These are phyloP conservation scores for Hycleus cichorii DNA, from an alignment of 1,140 invertebrate genomes.

Conservation along the genomic window DNA sequence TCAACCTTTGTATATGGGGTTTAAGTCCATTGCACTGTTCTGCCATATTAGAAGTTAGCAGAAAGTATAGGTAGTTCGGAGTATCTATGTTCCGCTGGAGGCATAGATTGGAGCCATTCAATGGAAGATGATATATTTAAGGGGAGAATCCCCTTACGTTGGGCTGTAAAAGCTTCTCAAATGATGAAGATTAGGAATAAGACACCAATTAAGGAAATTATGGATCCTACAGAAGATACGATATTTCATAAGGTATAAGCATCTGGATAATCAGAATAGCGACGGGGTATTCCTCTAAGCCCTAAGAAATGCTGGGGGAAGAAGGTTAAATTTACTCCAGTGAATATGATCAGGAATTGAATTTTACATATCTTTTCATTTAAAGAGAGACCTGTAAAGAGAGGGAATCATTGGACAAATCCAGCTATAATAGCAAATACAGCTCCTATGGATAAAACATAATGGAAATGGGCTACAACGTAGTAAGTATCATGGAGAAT, in stretches of 20 bases:
- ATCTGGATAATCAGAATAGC: conserved; percentile 66
- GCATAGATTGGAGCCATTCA: conserved; percentile 51
- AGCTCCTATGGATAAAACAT: conserved; percentile 57
- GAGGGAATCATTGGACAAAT: conserved; percentile 57
- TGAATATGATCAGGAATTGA: conserved; percentile 55
- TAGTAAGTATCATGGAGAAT: conserved; percentile 67
- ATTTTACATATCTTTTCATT: conserved; percentile 50
- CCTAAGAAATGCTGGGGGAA: conserved; percentile 71
- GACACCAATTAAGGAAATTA: conserved; percentile 48
- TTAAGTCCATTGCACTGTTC: conserved; percentile 52
- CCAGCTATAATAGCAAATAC: conserved; percentile 64
- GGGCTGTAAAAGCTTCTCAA: conserved; percentile 40
- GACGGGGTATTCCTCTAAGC: conserved; percentile 62
- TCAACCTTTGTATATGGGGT: conserved; percentile 50
- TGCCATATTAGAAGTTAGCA: conserved; percentile 49
- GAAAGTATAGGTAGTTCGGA: conserved; percentile 48
- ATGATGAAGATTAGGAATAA: conserved; percentile 51
- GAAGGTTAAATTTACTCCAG: conserved; percentile 67
- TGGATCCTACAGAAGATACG: conserved; percentile 54
- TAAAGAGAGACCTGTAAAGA: conserved; percentile 53
- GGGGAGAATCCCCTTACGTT: conserved; percentile 41
- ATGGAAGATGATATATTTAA: conserved; percentile 45
- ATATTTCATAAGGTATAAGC: conserved; percentile 55
- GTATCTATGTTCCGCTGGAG: conserved; percentile 50
- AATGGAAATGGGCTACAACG: conserved; percentile 70